phyloP scores from a whole-genome alignment of 1,140 invertebrate species.

The Plectrocnemia conspersa region DNA sequence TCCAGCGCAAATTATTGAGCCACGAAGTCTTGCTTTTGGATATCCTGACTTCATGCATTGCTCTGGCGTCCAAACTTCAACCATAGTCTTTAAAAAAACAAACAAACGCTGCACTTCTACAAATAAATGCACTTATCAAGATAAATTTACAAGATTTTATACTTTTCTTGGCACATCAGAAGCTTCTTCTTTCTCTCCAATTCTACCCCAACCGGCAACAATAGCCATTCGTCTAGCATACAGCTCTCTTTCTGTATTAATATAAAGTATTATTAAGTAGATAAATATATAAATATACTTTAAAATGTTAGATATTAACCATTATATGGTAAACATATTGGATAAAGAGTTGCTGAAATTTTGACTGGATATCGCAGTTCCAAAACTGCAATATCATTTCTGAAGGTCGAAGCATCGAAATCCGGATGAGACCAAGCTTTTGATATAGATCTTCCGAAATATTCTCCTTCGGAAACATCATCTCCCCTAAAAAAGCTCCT shows the following conservation, averaged over 20 bases:
- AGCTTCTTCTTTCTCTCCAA: constrained; percentile 57
- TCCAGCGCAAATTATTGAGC: constrained; percentile 77
- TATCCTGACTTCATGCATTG: constrained; percentile 46
- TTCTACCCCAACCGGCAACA: constrained; percentile 73
- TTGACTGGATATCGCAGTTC: constrained; percentile 61
- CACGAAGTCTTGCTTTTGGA: constrained; percentile 53
- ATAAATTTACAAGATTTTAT: background rate
- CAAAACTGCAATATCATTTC: constrained; percentile 79
- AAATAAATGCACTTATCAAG: background rate
- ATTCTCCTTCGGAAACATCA: constrained; percentile 40
- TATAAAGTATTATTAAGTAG: background rate
- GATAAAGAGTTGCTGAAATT: constrained; percentile 56
- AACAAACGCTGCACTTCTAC: background rate
- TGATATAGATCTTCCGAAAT: constrained; percentile 39
- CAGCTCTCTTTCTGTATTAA: constrained; percentile 45
- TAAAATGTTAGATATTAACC: constrained; percentile 40
- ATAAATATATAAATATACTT: background rate
- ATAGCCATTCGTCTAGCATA: constrained; percentile 61
- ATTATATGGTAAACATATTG: constrained; percentile 66
- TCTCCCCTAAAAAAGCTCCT: constrained; percentile 41
- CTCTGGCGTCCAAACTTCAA: constrained; percentile 46
- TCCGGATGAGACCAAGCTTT: constrained; percentile 57
- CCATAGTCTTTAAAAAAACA: constrained; percentile 39
- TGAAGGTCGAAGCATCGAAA: constrained; percentile 64
- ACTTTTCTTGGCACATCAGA: constrained; percentile 55